Conservation (phyloP, 2,888 invertebrate genomes). For the Drosophila sordidapex region DNA sequence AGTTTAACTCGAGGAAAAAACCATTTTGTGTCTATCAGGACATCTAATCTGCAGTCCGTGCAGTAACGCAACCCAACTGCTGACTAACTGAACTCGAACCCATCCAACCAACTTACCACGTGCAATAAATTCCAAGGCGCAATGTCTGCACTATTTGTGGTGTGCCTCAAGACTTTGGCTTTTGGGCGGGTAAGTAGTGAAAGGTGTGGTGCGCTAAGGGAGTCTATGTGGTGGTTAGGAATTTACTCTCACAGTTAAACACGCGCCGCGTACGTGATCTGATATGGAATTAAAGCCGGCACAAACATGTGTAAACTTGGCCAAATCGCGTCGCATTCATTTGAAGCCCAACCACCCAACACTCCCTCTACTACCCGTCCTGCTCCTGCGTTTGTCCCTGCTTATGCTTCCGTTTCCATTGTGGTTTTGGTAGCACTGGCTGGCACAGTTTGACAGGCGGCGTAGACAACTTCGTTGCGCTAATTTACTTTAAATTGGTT, state of each 20-base stretch:
- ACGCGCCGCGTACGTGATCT: constrained; percentile 72
- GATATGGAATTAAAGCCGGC: constrained; percentile 72
- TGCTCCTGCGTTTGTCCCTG: not conserved
- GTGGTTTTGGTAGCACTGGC: constrained; percentile 51
- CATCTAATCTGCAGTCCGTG: constrained; percentile 75
- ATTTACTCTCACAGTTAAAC: constrained; percentile 55
- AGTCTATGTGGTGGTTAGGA: not conserved
- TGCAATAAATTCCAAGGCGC: constrained; percentile 77
- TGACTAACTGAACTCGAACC: constrained; percentile 51
- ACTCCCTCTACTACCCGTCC: not conserved
- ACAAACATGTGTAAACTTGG: constrained; percentile 61
- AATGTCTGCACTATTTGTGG: constrained; percentile 74
- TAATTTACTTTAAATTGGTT: constrained; percentile 78
- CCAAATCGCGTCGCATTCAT: constrained; percentile 64
- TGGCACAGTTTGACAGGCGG: constrained; percentile 53
- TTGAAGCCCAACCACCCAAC: constrained; percentile 49
- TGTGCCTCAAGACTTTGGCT: constrained; percentile 58
- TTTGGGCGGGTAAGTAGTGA: constrained; percentile 28
- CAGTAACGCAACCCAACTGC: constrained; percentile 42
- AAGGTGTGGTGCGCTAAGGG: not conserved
- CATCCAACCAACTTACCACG: constrained; percentile 71
- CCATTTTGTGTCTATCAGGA: constrained; percentile 74
- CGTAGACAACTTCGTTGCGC: constrained; percentile 53
- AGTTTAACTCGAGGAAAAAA: constrained; percentile 67
- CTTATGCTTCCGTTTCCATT: constrained; percentile 15